These are phyloP conservation scores for Agelastica alni DNA, from an alignment of 2,888 invertebrate genomes.

Conservation along the genomic window DNA sequence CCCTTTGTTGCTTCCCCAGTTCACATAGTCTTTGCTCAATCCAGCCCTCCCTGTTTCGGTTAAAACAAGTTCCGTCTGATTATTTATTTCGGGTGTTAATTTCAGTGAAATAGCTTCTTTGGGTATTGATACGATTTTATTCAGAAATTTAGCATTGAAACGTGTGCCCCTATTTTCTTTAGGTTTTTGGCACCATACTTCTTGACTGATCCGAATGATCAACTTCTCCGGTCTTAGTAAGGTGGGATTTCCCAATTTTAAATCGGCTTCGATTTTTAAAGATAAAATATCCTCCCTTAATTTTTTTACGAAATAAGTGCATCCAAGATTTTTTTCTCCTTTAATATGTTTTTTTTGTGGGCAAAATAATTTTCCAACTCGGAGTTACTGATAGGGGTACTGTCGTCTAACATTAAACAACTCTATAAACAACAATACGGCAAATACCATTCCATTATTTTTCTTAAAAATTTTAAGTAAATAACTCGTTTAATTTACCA, in stretches of 20 bases:
- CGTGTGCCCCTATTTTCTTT: conserved; percentile 7
- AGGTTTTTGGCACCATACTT: conserved; percentile 1
- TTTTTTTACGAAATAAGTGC: conserved; percentile 1
- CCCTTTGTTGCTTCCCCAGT: conserved; percentile 5
- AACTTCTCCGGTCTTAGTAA: conserved; percentile 6
- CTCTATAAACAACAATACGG: conserved; percentile 22
- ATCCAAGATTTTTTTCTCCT: too few species aligned
- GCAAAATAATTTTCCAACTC: conserved; percentile 22
- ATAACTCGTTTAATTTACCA: too few species aligned
- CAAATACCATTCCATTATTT: too few species aligned
- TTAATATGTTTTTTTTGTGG: conserved; percentile 13
- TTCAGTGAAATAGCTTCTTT: background rate
- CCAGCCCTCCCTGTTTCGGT: conserved; percentile 1
- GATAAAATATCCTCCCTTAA: conserved; percentile 1
- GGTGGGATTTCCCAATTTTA: conserved; percentile 4
- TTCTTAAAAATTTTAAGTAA: too few species aligned
- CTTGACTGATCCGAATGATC: conserved; percentile 2
- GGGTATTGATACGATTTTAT: background rate
- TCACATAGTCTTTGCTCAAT: conserved; percentile 6
- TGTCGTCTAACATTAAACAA: conserved; percentile 5
- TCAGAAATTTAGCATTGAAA: conserved; percentile 2
- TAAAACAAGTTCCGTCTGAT: background rate
- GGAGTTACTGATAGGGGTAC: conserved; percentile 11
- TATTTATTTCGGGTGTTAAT: background rate
- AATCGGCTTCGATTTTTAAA: conserved; percentile 4